phyloP scores from a whole-genome alignment of 2,797 vertebrate species.

The Gallinago stenura region DNA sequence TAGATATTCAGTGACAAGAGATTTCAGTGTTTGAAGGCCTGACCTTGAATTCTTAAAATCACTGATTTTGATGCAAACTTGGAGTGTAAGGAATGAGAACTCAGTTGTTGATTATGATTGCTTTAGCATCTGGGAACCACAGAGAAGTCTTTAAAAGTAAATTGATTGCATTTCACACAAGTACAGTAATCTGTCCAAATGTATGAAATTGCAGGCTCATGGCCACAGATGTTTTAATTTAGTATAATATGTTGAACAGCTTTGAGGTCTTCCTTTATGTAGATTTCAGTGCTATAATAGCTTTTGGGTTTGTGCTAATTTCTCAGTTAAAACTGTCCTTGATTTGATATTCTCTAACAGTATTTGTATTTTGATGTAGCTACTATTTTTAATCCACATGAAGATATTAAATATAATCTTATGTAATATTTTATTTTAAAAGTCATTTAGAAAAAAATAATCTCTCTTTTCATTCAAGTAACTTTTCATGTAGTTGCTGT shows the following conservation, averaged over 20 bases:
- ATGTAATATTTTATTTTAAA: background rate
- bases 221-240: conserved; percentile 27
- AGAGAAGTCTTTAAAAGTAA: conserved; percentile 3
- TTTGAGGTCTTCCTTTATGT: background rate
- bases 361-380: background rate
- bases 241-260: background rate
- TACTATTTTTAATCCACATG: background rate
- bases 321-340: background rate
- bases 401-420: background rate
- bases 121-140: conserved; percentile 2
- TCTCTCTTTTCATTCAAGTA: background rate
- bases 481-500: background rate
- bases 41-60: conserved; percentile 22
- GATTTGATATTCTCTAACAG: background rate
- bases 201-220: background rate
- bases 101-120: conserved; percentile 20
- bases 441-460: background rate
- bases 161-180: conserved; percentile 30
- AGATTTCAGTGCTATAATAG: background rate
- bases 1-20: background rate
- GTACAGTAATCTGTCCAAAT: background rate
- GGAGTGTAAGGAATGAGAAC: background rate
- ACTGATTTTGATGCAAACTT: background rate
- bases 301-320: background rate
- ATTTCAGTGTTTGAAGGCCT: background rate